These are phyloP conservation scores for Mesocentrotus franciscanus DNA, from an alignment of 53 echinoderm and acorn worm genomes.

Conservation along the genomic window DNA sequence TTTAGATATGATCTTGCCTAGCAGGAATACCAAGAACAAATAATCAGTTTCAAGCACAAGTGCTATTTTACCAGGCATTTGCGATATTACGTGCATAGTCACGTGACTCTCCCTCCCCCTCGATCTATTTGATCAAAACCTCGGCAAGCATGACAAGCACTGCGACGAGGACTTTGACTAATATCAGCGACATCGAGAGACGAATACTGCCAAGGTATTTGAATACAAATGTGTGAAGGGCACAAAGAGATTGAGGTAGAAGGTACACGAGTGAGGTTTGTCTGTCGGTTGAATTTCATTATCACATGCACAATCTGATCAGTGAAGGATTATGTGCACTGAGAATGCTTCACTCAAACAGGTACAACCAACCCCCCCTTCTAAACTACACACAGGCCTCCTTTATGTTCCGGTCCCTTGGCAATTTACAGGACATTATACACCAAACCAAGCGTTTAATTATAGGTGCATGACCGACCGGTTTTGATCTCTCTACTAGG, in stretches of 20 bases:
- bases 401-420: background rate
- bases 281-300: slow-evolving; percentile 25
- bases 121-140: slow-evolving; percentile 19
- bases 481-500: background rate
- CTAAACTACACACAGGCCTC: background rate
- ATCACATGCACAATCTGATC: background rate
- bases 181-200: slow-evolving; percentile 31
- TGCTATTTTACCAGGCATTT: slow-evolving; percentile 20
- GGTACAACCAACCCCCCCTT: background rate
- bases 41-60: slow-evolving; percentile 52
- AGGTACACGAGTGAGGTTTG: background rate
- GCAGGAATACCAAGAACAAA: slow-evolving; percentile 32
- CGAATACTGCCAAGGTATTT: slow-evolving; percentile 12
- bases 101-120: background rate
- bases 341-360: background rate
- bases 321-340: background rate
- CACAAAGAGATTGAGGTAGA: background rate
- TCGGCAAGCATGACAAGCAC: background rate
- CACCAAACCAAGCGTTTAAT: no score
- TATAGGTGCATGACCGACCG: background rate
- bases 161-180: slow-evolving; percentile 1
- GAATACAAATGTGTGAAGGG: slow-evolving; percentile 13
- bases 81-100: background rate
- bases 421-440: background rate
- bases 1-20: slow-evolving; percentile 29